These are phyloP conservation scores for Platichthys flesus DNA, from an alignment of 2,113 vertebrate species.

Conservation along the genomic window DNA sequence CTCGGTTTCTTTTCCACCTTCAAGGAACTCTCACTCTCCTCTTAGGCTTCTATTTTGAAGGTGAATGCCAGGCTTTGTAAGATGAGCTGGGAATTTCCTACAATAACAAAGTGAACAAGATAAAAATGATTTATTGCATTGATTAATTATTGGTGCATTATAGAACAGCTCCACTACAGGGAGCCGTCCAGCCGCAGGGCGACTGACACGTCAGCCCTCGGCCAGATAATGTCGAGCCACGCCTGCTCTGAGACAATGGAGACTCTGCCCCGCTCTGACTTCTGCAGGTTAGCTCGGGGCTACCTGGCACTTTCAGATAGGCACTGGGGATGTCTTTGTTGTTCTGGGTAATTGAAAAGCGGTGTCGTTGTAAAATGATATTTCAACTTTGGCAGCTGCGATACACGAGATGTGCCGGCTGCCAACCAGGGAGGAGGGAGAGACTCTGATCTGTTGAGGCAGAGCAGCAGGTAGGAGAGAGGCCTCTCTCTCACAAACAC, in stretches of 20 bases:
- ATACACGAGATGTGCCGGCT: background rate
- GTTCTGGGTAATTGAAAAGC: background rate
- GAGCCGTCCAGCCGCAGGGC: background rate
- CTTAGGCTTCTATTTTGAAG: background rate
- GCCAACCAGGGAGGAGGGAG: background rate
- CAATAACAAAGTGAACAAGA: background rate
- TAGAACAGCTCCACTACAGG: background rate
- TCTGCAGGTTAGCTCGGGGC: background rate
- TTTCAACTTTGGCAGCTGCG: background rate
- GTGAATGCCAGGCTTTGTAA: background rate
- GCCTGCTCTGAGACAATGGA: background rate
- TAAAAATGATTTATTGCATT: background rate
- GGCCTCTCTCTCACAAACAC: background rate
- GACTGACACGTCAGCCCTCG: background rate
- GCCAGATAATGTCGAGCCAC: slow-evolving; percentile 1
- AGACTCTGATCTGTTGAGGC: slow-evolving; percentile 34
- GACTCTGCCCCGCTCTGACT: background rate
- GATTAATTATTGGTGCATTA: background rate
- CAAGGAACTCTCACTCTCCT: too few relatives aligned
- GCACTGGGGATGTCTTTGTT: background rate
- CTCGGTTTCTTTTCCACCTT: too few relatives aligned
- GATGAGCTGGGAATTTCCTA: background rate
- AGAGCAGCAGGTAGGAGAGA: slow-evolving; percentile 26
- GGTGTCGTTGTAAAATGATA: background rate
- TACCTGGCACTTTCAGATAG: slow-evolving; percentile 13